phyloP scores from a whole-genome alignment of 2,797 vertebrate genomes.

The Sphaeramia orbicularis region DNA sequence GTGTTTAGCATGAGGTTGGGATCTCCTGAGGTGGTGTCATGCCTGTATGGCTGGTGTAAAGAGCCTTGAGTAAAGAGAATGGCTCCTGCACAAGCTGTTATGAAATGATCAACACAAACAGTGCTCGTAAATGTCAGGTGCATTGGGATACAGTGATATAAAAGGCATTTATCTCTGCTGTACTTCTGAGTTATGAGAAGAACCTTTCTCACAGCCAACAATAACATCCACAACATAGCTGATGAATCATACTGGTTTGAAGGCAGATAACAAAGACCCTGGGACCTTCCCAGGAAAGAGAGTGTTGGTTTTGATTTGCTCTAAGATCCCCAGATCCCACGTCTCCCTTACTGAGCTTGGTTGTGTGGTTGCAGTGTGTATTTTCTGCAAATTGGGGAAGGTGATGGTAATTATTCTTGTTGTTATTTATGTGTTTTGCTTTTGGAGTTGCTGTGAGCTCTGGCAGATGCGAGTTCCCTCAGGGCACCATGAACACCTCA shows the following conservation, averaged over 20 bases:
- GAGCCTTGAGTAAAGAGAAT: background rate
- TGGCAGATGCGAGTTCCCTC: slow-evolving; percentile 5
- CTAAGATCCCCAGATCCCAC: slow-evolving; percentile 38
- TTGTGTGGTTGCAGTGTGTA: slow-evolving; percentile 29
- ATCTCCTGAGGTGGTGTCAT: slow-evolving; percentile 28
- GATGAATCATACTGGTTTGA: slow-evolving; percentile 63
- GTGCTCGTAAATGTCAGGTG: slow-evolving; percentile 50
- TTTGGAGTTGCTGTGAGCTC: slow-evolving; percentile 27
- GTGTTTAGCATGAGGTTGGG: slow-evolving; percentile 6
- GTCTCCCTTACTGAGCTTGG: slow-evolving; percentile 24
- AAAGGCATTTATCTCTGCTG: slow-evolving; percentile 41
- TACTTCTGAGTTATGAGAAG: slow-evolving; percentile 38
- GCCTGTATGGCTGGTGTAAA: slow-evolving; percentile 35
- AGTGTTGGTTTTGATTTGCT: slow-evolving; percentile 63
- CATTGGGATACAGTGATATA: slow-evolving; percentile 30
- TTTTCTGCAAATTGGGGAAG: slow-evolving; percentile 23
- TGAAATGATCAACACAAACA: slow-evolving; percentile 50
- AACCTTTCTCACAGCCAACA: slow-evolving; percentile 57
- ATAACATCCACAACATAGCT: slow-evolving; percentile 60
- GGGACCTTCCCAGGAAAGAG: slow-evolving; percentile 48
- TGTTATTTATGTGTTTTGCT: slow-evolving; percentile 61
- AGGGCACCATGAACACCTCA: slow-evolving; percentile 30
- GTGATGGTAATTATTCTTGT: slow-evolving; percentile 49
- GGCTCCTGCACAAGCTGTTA: slow-evolving; percentile 39
- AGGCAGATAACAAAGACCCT: slow-evolving; percentile 68